phyloP scores from a whole-genome alignment of 1,140 invertebrate genomes.

The Caerostris extrusa region DNA sequence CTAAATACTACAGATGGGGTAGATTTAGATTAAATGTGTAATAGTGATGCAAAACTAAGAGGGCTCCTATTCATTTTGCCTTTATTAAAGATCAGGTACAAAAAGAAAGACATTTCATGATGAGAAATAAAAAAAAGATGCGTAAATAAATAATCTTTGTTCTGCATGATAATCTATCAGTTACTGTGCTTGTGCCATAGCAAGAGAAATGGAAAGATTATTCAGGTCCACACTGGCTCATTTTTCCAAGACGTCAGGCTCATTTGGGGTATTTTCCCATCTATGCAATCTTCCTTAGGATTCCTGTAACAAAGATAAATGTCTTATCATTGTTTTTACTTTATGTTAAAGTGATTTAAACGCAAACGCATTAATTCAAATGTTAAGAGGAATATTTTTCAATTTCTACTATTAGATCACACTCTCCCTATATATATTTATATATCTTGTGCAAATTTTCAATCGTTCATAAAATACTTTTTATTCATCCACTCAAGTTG shows the following conservation, averaged over 20 bases:
- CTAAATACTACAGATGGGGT: no score
- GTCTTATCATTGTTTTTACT: no score
- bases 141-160: background rate
- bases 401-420: no score
- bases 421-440: no score
- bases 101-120: background rate
- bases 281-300: constrained; percentile 36
- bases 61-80: background rate
- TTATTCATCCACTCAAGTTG: no score
- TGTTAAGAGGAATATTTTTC: no score
- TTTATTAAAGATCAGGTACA: background rate
- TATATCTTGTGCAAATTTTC: no score
- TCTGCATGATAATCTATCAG: background rate
- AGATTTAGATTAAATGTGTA: no score
- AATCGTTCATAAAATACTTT: no score
- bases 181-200: background rate
- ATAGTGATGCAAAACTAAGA: no score
- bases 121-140: background rate
- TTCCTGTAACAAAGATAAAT: constrained; percentile 58
- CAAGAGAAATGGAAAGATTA: background rate
- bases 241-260: constrained; percentile 70
- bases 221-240: constrained; percentile 73
- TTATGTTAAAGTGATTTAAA: no score
- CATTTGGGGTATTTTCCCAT: constrained; percentile 60
- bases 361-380: no score